phyloP scores from a whole-genome alignment of 1,140 invertebrate species.

The Plodia interpunctella region DNA sequence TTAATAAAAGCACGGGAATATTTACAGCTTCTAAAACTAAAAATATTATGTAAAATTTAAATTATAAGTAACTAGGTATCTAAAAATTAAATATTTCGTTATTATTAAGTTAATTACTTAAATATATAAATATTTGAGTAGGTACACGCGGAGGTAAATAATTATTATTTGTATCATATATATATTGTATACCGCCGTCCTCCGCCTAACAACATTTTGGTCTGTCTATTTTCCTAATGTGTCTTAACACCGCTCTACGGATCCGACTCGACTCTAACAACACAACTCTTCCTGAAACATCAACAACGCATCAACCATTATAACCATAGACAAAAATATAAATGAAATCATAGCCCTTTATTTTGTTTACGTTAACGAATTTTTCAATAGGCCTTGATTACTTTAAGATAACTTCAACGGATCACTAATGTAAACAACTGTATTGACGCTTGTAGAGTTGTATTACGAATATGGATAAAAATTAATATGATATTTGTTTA shows the following conservation, averaged over 20 bases:
- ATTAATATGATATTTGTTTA: conserved; percentile 16
- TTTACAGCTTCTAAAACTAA: no score
- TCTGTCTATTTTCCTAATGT: conserved; percentile 66
- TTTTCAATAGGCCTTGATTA: conserved; percentile 40
- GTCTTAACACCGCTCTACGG: conserved; percentile 41
- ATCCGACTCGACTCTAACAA: conserved; percentile 55
- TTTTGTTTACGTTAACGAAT: conserved; percentile 48
- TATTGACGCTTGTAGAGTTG: conserved; percentile 7
- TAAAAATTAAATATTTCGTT: no score
- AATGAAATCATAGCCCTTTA: conserved; percentile 37
- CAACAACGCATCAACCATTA: conserved; percentile 58
- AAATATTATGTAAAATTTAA: no score
- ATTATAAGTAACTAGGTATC: no score
- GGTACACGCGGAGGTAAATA: no score
- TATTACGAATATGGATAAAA: conserved; percentile 13
- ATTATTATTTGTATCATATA: no score
- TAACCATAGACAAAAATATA: conserved; percentile 44
- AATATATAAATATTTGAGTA: no score
- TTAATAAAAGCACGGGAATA: no score
- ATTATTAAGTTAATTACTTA: no score
- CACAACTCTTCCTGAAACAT: conserved; percentile 59
- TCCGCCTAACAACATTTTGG: conserved; percentile 34
- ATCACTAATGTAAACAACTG: background rate
- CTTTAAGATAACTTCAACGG: conserved; percentile 28
- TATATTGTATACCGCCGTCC: conserved; percentile 33